These are phyloP conservation scores for Holocentrus rufus DNA, from an alignment of 2,797 vertebrate species.

Conservation along the genomic window DNA sequence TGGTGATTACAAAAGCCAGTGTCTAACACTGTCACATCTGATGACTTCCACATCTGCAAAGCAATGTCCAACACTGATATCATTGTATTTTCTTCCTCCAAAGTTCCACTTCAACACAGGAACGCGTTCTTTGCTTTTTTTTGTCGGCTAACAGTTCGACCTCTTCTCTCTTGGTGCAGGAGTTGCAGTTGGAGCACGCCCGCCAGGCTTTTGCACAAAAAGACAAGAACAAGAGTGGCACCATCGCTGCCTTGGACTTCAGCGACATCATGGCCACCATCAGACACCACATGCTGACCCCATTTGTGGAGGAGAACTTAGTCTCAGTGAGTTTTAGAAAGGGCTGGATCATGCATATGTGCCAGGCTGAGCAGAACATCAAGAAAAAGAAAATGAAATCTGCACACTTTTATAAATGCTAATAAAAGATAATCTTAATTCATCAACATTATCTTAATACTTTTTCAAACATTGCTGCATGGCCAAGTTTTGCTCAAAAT, in stretches of 20 bases:
- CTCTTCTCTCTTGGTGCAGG: constrained; percentile 75
- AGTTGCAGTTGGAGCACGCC: constrained; percentile 94
- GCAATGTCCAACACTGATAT: constrained; percentile 50
- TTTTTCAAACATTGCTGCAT: too few species aligned
- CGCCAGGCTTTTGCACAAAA: constrained; percentile 95
- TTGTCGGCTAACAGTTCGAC: constrained; percentile 55
- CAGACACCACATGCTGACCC: constrained; percentile 95
- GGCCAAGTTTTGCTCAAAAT: too few species aligned
- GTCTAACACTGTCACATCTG: constrained; percentile 72
- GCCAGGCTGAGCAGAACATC: too few species aligned
- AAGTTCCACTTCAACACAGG: constrained; percentile 51
- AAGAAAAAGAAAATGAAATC: too few species aligned
- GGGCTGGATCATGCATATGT: too few species aligned
- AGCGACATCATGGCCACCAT: constrained; percentile 98
- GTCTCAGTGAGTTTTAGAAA: constrained; percentile 90
- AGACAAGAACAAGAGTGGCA: constrained; percentile 93
- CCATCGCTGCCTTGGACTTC: constrained; percentile 95
- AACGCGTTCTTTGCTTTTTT: constrained; percentile 41
- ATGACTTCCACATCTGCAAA: constrained; percentile 68
- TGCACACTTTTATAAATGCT: too few species aligned
- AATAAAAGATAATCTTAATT: too few species aligned
- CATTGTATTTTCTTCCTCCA: constrained; percentile 46
- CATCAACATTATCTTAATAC: too few species aligned
- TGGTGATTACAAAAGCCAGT: constrained; percentile 71
- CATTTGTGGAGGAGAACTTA: constrained; percentile 97